Conservation (phyloP, 2,797 vertebrate genomes). For the Argentina silus region DNA sequence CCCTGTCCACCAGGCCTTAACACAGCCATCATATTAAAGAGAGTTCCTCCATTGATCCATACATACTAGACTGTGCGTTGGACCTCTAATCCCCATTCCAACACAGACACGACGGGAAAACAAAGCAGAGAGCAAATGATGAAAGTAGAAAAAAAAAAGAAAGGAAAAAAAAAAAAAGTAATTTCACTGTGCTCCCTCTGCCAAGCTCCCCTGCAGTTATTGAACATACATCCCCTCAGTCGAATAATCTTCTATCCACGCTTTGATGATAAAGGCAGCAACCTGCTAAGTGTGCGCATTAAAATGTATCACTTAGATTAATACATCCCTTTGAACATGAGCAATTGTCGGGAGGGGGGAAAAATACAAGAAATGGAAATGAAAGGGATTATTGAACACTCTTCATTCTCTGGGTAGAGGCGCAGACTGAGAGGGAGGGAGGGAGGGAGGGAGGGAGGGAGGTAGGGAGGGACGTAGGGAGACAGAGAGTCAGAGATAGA, state of each 20-base stretch:
- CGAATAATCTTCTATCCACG: conserved; percentile 53
- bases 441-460: not conserved
- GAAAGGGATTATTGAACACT: conserved; percentile 69
- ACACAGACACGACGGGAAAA: conserved; percentile 50
- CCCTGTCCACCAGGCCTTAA: conserved; percentile 39
- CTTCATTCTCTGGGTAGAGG: conserved; percentile 49
- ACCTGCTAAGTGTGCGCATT: conserved; percentile 73
- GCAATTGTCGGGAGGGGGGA: conserved; percentile 57
- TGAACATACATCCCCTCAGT: conserved; percentile 67
- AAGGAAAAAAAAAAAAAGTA: conserved; percentile 52
- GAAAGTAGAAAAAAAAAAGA: conserved; percentile 49
- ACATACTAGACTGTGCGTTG: conserved; percentile 23
- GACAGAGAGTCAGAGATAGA: not conserved
- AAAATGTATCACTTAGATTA: conserved; percentile 79
- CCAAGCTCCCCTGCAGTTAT: conserved; percentile 68
- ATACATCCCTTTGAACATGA: conserved; percentile 75
- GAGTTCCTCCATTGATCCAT: conserved; percentile 41
- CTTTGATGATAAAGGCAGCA: conserved; percentile 77
- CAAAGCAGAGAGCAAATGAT: conserved; percentile 52
- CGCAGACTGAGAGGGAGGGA: conserved; percentile 47
- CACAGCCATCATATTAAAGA: conserved; percentile 56
- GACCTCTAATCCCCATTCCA: conserved; percentile 55
- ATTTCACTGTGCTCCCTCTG: conserved; percentile 59
- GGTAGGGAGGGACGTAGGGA: not conserved
- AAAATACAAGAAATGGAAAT: conserved; percentile 70